phyloP scores from a whole-genome alignment of 2,888 invertebrate species.

The Conus canariensis region DNA sequence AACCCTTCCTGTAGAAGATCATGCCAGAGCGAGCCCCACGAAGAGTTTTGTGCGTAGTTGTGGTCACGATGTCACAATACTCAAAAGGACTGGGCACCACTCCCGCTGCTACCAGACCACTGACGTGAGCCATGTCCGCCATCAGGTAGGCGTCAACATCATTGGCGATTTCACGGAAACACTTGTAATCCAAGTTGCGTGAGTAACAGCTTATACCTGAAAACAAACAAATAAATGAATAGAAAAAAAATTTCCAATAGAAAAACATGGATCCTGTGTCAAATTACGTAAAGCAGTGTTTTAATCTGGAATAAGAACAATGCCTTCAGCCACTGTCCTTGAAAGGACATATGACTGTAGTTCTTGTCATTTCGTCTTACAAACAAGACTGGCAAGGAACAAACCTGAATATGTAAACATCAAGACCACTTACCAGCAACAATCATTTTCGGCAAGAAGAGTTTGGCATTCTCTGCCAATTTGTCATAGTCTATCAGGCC shows the following conservation, averaged over 20 bases:
- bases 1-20: constrained; percentile 93
- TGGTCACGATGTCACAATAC: constrained; percentile 93
- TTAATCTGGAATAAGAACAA: too few species aligned
- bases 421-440: constrained; percentile 85
- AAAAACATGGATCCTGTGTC: too few species aligned
- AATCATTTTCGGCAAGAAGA: constrained; percentile 95
- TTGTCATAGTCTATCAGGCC: constrained; percentile 96
- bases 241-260: not conserved
- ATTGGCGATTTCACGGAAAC: constrained; percentile 87
- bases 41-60: constrained; percentile 97
- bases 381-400: too few species aligned
- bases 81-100: constrained; percentile 94
- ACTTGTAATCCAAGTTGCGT: constrained; percentile 92
- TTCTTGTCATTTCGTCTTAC: too few species aligned
- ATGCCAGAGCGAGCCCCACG: constrained; percentile 87
- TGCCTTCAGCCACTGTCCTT: too few species aligned
- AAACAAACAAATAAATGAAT: constrained; percentile 79
- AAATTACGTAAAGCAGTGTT: too few species aligned
- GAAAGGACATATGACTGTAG: too few species aligned
- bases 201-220: constrained; percentile 96
- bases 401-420: too few species aligned
- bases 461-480: constrained; percentile 88
- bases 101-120: constrained; percentile 94
- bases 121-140: constrained; percentile 97
- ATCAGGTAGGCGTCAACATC: constrained; percentile 91